Evolutionary conservation across 2,113 vertebrate genomes (phyloP).

Genomic region (Osmerus mordax): DNA sequence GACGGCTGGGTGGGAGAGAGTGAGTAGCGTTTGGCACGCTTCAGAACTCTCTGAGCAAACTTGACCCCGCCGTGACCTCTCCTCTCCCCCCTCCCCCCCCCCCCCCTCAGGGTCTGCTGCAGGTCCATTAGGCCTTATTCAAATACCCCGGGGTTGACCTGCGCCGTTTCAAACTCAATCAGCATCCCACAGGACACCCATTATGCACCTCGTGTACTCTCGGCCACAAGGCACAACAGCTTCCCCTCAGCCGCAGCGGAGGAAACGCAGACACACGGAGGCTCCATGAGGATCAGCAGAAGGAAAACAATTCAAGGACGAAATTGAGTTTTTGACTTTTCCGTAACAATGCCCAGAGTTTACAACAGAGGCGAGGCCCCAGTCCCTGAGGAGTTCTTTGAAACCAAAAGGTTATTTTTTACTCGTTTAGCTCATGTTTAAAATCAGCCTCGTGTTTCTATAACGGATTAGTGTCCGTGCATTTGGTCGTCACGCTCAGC

Average conservation of each 20-base stretch:
- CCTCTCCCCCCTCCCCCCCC: slow-evolving; percentile 10
- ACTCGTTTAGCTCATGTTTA: slow-evolving; percentile 39
- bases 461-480: slow-evolving; percentile 55
- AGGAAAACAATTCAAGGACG: slow-evolving; percentile 54
- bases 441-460: slow-evolving; percentile 39
- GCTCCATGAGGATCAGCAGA: slow-evolving; percentile 35
- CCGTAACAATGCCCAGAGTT: slow-evolving; percentile 53
- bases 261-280: slow-evolving; percentile 41
- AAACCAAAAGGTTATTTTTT: slow-evolving; percentile 47
- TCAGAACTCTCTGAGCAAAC: slow-evolving; percentile 63
- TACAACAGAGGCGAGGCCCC: slow-evolving; percentile 32
- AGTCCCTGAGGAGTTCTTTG: slow-evolving; percentile 41
- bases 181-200: slow-evolving; percentile 43
- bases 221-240: slow-evolving; percentile 18
- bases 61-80: slow-evolving; percentile 62
- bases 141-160: slow-evolving; percentile 55
- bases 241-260: slow-evolving; percentile 20
- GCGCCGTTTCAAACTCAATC: slow-evolving; percentile 69
- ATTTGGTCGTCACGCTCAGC: slow-evolving; percentile 52
- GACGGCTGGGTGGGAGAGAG: slow-evolving; percentile 24
- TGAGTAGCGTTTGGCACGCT: slow-evolving; percentile 63
- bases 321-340: slow-evolving; percentile 56
- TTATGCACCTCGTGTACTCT: slow-evolving; percentile 24
- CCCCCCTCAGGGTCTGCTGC: slow-evolving; percentile 46
- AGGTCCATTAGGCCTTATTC: slow-evolving; percentile 63